Percentiles rank a stretch among this genome's conserved stretches.
Conservation (phyloP, 2,113 vertebrate species). For the Microtus oregoni region DNA sequence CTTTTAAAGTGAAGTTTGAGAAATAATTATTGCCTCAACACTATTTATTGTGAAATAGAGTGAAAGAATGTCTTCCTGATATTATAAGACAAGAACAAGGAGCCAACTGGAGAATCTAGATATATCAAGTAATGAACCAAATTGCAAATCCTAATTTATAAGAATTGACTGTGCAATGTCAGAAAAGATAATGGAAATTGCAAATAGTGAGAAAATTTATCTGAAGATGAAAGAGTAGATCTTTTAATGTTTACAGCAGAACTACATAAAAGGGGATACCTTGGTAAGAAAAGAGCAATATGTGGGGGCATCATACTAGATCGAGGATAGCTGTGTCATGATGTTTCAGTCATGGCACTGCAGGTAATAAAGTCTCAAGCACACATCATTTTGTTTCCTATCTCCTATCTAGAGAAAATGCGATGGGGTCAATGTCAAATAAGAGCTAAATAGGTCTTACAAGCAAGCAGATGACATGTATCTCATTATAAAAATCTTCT, state of each 20-base stretch:
- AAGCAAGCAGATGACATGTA: background rate
- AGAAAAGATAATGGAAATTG: background rate
- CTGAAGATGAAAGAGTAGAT: background rate
- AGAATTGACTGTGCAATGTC: background rate
- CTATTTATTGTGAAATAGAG: background rate
- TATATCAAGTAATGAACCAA: background rate
- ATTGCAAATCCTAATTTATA: too few species aligned
- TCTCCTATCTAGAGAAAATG: background rate
- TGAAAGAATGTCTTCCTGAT: background rate
- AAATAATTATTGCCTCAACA: background rate
- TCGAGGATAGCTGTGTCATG: background rate
- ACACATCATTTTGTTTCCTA: background rate
- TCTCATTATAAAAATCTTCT: background rate
- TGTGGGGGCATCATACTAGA: too few species aligned
- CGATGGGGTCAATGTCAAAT: background rate
- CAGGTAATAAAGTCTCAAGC: rapidly evolving
- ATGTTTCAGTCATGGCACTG: background rate
- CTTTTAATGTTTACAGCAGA: background rate
- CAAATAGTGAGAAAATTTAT: background rate
- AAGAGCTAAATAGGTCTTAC: background rate
- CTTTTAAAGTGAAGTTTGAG: background rate
- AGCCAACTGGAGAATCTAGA: background rate
- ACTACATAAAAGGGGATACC: background rate
- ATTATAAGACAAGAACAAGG: background rate
- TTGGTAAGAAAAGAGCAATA: background rate